Conservation (phyloP, 2,797 vertebrate species). For the Scyliorhinus canicula region DNA sequence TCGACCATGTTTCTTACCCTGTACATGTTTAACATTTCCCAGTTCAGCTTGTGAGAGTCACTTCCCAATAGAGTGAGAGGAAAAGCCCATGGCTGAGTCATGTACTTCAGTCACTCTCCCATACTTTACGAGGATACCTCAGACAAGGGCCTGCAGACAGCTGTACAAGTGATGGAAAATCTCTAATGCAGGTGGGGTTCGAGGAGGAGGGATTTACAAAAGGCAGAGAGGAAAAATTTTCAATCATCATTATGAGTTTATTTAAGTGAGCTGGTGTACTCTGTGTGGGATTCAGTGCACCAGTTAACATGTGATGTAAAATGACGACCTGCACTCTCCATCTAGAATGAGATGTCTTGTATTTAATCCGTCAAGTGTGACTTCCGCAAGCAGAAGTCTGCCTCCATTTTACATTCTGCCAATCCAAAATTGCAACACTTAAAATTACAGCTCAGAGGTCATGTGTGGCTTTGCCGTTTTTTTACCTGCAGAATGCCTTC, state of each 20-base stretch:
- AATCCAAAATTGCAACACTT: neutral
- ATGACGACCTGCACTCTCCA: neutral
- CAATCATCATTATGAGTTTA: neutral
- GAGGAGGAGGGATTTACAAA: neutral
- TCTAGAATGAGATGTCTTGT: neutral
- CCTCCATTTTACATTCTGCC: neutral
- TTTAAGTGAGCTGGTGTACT: neutral
- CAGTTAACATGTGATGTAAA: neutral
- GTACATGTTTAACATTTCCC: neutral
- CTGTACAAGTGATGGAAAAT: neutral
- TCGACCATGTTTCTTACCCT: neutral
- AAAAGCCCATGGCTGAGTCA: neutral
- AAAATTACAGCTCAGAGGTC: neutral
- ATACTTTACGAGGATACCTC: neutral
- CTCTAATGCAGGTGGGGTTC: neutral
- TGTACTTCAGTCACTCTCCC: neutral
- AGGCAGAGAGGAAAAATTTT: neutral
- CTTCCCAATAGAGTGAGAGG: neutral
- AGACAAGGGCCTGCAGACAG: neutral
- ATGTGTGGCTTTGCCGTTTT: neutral
- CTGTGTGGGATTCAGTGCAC: neutral
- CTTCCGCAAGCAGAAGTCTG: neutral
- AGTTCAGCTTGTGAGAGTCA: too few species aligned
- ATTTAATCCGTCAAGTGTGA: constrained; percentile 2
- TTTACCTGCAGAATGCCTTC: neutral